Evolutionary conservation across 2,888 invertebrate species (phyloP), one percentile per base, ranked within the genome.

Genomic region (Papilio protenor): DNA sequence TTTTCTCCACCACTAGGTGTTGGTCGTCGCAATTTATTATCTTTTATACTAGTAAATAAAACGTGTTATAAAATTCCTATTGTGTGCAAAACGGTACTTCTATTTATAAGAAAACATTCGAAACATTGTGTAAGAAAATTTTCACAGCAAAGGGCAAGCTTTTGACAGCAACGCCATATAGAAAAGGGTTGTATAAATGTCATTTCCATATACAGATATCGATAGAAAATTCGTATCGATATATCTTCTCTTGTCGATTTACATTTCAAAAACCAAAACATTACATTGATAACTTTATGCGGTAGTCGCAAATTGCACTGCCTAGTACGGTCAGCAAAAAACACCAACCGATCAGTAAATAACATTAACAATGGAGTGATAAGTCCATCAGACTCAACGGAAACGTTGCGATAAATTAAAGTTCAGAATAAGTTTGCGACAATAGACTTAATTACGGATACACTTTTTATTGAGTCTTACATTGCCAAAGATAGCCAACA

Each of bases 311-410:
- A 84, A 85, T 85, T 83, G 80, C 79, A 73, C 71, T 77, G n/a
- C 82, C 80, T 75, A 77, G 73, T 81, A 81, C 74, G 81, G 81
- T 21, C n/a, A 49, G 74, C 55, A 80, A 81, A 79, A 80, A 78
- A 79, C 71, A 79, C 61, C 76, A 76, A 76, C 64, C 75, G 79
- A 76, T 79, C 82, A 79, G 81, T 83, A 83, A 82, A 83, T 81
- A 83, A 81, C 77, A 70, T 47, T 74, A 72, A 86, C 86, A 87
- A 87, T 87, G 85, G 84, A 83, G 85, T 84, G 82, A 84, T 85
- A 85, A 85, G 83, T 85, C 84, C 83, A 49, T 84, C 83, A 84
- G 78, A 81, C 79, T 77, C 76, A 57, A 73, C 27, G 61, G 74
- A 80, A 75, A 80, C 78, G 79, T 73, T 72, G 74, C 80, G 59